Evolutionary conservation across 1,140 invertebrate genomes (phyloP).

Genomic region (Temnothorax curvispinosus): DNA sequence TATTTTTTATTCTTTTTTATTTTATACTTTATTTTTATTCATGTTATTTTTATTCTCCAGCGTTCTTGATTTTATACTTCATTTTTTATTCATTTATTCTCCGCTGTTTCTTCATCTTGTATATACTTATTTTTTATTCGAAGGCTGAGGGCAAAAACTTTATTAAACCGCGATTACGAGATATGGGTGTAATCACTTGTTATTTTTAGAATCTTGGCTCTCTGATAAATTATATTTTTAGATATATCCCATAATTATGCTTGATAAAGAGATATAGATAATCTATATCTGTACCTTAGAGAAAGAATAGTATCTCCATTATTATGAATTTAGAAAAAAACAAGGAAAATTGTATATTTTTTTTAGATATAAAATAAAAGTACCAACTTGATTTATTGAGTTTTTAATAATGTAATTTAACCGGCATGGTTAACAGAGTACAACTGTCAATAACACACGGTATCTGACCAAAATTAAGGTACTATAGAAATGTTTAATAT

Average conservation of each 20-base stretch:
- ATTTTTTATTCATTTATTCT: slow-evolving; percentile 9
- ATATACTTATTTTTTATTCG: background rate
- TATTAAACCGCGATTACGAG: background rate
- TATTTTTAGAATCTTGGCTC: slow-evolving; percentile 10
- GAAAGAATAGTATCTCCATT: too few relatives aligned
- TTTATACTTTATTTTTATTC: background rate
- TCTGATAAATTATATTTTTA: background rate
- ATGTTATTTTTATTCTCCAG: background rate
- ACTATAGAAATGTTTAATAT: too few relatives aligned
- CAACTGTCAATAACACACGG: too few relatives aligned
- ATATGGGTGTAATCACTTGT: background rate
- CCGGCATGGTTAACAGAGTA: too few relatives aligned
- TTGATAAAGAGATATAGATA: background rate
- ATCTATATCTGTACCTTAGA: background rate
- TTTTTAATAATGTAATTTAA: too few relatives aligned
- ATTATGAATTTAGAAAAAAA: too few relatives aligned
- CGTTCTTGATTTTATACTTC: background rate
- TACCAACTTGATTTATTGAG: too few relatives aligned
- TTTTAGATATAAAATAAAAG: too few relatives aligned
- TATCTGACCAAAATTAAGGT: too few relatives aligned
- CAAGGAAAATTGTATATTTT: too few relatives aligned
- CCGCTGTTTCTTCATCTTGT: background rate
- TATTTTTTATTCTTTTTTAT: background rate
- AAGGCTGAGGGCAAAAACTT: background rate
- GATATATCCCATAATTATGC: background rate